Base-by-base conservation (phyloP, 2,797 vertebrate species). In the Acanthiza pusilla region DNA sequence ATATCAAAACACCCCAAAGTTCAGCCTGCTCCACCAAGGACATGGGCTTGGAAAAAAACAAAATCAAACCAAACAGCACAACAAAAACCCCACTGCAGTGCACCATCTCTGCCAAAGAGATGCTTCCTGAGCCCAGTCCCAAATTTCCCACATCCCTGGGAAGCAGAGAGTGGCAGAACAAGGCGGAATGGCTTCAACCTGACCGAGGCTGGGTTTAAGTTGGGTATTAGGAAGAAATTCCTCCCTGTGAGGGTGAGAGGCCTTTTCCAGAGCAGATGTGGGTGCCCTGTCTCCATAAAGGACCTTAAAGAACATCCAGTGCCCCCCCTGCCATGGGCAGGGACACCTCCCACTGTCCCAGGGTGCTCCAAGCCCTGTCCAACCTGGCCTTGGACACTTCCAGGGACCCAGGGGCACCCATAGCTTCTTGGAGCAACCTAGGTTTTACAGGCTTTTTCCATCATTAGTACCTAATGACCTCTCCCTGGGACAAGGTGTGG, bases 1-100 rank as follows among this genome's bases (percentile, higher is more conserved):
- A 61, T 74, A 85, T 79, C 87, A 88, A 91, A 94, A 67, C 89
- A 32, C 5, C 1, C 50, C 84, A 92, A 94, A 87, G 94, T 85
- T 94, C 85, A 95, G 36, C 36, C 66, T 62, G 54, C 16, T 79
- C 27, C 71, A n/a, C 4, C 9, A 47, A 88, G 76, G 68, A 66
- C 48, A 6, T 30, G 11, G 32, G 32, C 68, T 60, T 30, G 15
- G 27, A 38, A 30, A 51, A 57, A 43, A 62, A 30, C 30, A 42
- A 36, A 75, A 22, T 50, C 20, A 13, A 65, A 47, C 60, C 60
- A 61, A 88, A n/a, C 9, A 76, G 47, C 53, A 30, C 54, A 43
- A 85, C 36, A 68, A 58, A 55, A 93, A 7, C 1, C 11, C 13
- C 67, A 19, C 34, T 6, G 20, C 32, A 11, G 1, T 14, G n/a